A percentile compares a stretch with the other conserved stretches of the same genome.
These are phyloP conservation scores for Amblyraja radiata DNA, from an alignment of 2,797 vertebrate species.

Conservation along the genomic window DNA sequence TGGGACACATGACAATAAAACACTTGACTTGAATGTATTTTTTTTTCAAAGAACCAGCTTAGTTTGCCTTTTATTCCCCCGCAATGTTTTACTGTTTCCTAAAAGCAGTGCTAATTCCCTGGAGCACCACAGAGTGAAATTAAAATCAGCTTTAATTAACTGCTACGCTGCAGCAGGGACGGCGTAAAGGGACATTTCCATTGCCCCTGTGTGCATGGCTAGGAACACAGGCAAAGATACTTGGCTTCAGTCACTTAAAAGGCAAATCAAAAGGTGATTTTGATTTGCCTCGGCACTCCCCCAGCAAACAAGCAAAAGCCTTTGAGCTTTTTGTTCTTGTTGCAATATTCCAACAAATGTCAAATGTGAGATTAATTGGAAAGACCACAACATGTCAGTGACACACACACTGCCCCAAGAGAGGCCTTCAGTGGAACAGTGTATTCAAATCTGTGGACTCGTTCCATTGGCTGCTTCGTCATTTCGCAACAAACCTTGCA, in stretches of 20 bases:
- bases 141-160: conserved; percentile 31
- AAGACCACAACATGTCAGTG: background rate
- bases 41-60: background rate
- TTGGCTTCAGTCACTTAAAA: background rate
- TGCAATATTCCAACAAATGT: background rate
- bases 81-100: background rate
- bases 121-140: background rate
- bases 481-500: conserved; percentile 6
- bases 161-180: background rate
- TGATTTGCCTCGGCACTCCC: no score
- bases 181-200: conserved; percentile 12
- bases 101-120: conserved; percentile 3
- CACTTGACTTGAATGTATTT: background rate
- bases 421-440: background rate
- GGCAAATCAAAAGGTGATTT: background rate
- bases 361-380: background rate
- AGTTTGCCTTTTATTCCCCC: background rate
- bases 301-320: background rate
- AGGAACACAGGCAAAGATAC: background rate
- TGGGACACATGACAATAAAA: no score
- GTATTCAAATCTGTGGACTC: background rate
- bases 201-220: background rate
- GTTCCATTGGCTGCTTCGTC: conserved; percentile 1
- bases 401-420: background rate
- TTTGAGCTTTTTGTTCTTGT: background rate